Percentiles rank a stretch among this genome's conserved stretches.
These are phyloP conservation scores for Ciconia boyciana DNA, from an alignment of 2,113 vertebrate genomes.

Conservation along the genomic window DNA sequence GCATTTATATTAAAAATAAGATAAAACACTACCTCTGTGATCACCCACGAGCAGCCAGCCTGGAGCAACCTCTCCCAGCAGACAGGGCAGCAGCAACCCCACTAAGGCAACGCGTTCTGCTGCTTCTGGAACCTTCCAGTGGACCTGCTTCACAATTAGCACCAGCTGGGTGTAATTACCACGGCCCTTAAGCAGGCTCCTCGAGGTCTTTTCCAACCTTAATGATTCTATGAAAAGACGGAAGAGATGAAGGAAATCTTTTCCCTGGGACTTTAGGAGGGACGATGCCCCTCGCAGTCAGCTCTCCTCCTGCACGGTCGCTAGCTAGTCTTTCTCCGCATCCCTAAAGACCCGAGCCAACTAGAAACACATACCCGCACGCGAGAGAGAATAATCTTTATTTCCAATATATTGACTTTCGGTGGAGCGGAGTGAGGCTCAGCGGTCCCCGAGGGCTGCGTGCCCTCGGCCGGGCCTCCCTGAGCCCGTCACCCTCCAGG, in stretches of 20 bases:
- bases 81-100: too few relatives aligned
- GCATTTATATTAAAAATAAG: rapidly evolving
- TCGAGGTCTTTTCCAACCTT: too few relatives aligned
- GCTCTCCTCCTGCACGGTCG: rapidly evolving
- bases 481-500: neutral
- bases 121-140: neutral
- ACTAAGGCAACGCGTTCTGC: too few relatives aligned
- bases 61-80: neutral
- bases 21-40: rapidly evolving
- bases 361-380: rapidly evolving
- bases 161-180: neutral
- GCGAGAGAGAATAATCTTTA: too few relatives aligned
- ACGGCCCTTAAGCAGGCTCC: too few relatives aligned
- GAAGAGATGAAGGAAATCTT: neutral
- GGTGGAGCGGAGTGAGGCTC: neutral
- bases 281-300: neutral
- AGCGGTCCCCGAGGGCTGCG: neutral
- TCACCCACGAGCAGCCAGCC: too few relatives aligned
- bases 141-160: neutral
- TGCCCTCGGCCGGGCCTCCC: neutral
- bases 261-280: neutral
- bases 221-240: too few relatives aligned
- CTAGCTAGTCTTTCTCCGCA: too few relatives aligned
- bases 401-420: neutral
- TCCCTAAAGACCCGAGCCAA: neutral